These are phyloP conservation scores for Arrhamphus sclerolepis DNA, from an alignment of 2,797 vertebrate genomes.

Conservation along the genomic window DNA sequence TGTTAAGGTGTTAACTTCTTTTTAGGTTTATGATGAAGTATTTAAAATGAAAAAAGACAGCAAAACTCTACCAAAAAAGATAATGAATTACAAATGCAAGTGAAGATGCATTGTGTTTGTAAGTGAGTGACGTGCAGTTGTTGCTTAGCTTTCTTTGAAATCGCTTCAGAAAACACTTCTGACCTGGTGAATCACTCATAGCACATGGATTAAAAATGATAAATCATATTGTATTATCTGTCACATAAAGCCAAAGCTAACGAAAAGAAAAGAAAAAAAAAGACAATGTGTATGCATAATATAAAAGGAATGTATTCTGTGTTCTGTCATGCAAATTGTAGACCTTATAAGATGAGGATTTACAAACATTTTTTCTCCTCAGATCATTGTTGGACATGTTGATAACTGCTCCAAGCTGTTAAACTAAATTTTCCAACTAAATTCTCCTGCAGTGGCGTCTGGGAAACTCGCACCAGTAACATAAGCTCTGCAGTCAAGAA, in stretches of 20 bases:
- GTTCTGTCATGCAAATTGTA: conserved; percentile 29
- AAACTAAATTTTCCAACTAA: conserved; percentile 10
- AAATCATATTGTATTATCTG: conserved; percentile 7
- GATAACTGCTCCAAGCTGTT: conserved; percentile 39
- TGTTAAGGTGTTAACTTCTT: not conserved
- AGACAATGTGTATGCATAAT: too few species aligned
- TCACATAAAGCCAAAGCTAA: conserved; percentile 10
- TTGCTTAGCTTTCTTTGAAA: conserved; percentile 5
- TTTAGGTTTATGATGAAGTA: conserved; percentile 31
- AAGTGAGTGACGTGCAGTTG: conserved; percentile 2
- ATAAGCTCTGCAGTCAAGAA: conserved; percentile 13
- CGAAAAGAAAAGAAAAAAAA: not conserved
- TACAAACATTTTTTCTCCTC: conserved; percentile 38
- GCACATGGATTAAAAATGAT: not conserved
- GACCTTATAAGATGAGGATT: conserved; percentile 7
- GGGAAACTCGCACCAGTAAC: conserved; percentile 18
- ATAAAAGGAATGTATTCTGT: conserved; percentile 41
- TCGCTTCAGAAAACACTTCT: too few species aligned
- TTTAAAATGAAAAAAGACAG: conserved; percentile 37
- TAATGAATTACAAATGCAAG: conserved; percentile 9
- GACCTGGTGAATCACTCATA: not conserved
- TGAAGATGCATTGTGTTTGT: conserved; percentile 4
- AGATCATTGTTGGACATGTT: conserved; percentile 35
- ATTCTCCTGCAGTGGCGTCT: conserved; percentile 25
- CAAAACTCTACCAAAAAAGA: conserved; percentile 31